phyloP scores from a whole-genome alignment of 2,113 vertebrate genomes.

The Illadopsis cleaveri region DNA sequence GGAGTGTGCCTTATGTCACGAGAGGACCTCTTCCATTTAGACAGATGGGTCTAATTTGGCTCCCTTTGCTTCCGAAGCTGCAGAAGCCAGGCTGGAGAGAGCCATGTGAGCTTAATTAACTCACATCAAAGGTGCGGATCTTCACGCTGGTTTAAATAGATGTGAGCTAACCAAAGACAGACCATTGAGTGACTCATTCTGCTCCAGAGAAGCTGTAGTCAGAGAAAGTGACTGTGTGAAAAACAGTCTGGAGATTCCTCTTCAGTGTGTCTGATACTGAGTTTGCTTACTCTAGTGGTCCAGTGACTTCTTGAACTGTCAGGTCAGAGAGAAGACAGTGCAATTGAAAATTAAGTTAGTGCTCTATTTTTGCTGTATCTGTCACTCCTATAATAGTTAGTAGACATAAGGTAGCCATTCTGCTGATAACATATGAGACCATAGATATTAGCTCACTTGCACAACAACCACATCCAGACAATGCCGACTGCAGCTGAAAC shows the following conservation, averaged over 20 bases:
- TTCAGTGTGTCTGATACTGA: background rate
- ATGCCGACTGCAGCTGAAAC: background rate
- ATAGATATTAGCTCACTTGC: background rate
- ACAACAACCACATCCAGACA: background rate
- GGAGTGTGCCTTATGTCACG: background rate
- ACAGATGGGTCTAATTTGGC: conserved; percentile 72
- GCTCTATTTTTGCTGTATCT: background rate
- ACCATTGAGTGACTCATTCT: background rate
- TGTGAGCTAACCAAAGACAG: conserved; percentile 38
- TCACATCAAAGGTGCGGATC: conserved; percentile 67
- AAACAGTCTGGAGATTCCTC: background rate
- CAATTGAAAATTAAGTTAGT: background rate
- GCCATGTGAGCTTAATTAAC: conserved; percentile 67
- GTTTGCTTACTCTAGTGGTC: background rate
- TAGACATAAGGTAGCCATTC: background rate
- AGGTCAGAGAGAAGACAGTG: background rate
- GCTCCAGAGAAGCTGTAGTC: background rate
- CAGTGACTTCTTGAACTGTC: background rate
- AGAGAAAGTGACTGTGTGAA: background rate
- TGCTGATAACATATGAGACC: background rate
- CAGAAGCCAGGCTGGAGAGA: conserved; percentile 31
- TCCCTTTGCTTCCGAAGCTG: conserved; percentile 10
- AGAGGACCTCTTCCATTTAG: conserved; percentile 47
- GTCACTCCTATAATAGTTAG: background rate
- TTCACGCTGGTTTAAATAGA: conserved; percentile 54